Base-by-base conservation (phyloP, 1,140 invertebrate species). In the Trichonephila clavata region DNA sequence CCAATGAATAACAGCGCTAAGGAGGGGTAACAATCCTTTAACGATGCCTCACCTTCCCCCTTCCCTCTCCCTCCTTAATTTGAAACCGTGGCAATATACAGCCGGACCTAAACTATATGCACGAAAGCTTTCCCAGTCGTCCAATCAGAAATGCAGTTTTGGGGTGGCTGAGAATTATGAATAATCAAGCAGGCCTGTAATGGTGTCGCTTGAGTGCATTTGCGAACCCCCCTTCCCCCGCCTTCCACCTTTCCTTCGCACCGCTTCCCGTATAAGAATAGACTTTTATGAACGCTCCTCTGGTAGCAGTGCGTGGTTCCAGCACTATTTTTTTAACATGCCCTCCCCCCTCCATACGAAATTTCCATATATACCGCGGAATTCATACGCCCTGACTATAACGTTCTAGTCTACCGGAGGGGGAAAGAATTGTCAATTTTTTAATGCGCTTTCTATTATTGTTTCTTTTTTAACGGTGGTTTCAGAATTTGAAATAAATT, bases 151-250 rank as follows among this genome's bases (percentile, higher is more conserved):
- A 90, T 90, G 65, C 68, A 80, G 88, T 90, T 90, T 90, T 43
- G 88, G 88, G 88, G 88, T 90, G 88, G 88, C 60, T 90, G 88
- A 80, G 88, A 90, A 90, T 90, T 90, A 90, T 90, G 88, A 90
- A 90, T 90, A 90, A 90, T 90, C 88, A 90, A 90, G 57, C 88
- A 90, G 88, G 88, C 88, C 32, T 90, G 63, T 90, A 90, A 90
- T 90, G 68, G 88, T 90, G 68, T 90, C 88, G 88, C 88, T 90
- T 90, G 50, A 50, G n/a, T 80, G 88, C 68, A 71, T 60, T 90
- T 88, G 65, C 88, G 14, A 14, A n/a, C 71, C 68, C 71, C 43
- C 84, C 60, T 27, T 50, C 50, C 87, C 39, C 87, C n/a, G 65
- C 65, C 27, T 24, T n/a, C 43, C 81, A 18, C n/a, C 81, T 84